Conservation (phyloP, 2,888 invertebrate species). For the Apotomis capreana region DNA sequence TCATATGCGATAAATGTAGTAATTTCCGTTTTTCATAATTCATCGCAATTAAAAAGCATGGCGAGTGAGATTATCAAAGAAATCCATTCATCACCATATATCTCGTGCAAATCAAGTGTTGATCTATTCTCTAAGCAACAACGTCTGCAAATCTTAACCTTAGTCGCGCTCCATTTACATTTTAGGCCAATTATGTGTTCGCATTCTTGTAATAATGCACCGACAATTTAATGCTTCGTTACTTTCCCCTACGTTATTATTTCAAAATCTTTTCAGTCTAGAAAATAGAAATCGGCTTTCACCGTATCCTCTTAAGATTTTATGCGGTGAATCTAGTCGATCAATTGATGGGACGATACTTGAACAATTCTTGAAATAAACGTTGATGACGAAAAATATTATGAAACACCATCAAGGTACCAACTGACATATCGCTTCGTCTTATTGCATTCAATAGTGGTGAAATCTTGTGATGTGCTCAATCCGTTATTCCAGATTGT, state of each 20-base stretch:
- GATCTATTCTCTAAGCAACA: slow-evolving; percentile 4
- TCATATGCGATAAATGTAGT: neutral
- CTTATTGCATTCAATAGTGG: slow-evolving; percentile 37
- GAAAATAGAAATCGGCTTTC: slow-evolving; percentile 32
- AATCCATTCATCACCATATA: slow-evolving; percentile 16
- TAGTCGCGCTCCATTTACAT: slow-evolving; percentile 40
- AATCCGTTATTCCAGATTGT: slow-evolving; percentile 39
- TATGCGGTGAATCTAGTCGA: neutral
- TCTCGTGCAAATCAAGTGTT: slow-evolving; percentile 23
- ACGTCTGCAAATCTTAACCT: slow-evolving; percentile 40
- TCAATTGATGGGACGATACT: neutral
- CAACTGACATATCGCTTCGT: slow-evolving; percentile 23
- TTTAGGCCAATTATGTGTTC: slow-evolving; percentile 42
- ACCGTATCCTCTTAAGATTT: slow-evolving; percentile 11
- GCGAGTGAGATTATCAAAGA: neutral
- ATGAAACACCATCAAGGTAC: slow-evolving; percentile 9
- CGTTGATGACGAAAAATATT: neutral
- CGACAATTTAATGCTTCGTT: slow-evolving; percentile 39
- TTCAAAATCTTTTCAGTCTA: slow-evolving; percentile 39
- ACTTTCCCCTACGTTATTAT: slow-evolving; percentile 39
- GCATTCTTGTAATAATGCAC: slow-evolving; percentile 41
- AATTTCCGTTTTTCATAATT: slow-evolving; percentile 3
- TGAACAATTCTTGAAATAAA: neutral
- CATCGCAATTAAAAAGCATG: neutral
- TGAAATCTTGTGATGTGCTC: slow-evolving; percentile 29